phyloP scores from a whole-genome alignment of 2,113 vertebrate genomes.

The Tetrao urogallus region DNA sequence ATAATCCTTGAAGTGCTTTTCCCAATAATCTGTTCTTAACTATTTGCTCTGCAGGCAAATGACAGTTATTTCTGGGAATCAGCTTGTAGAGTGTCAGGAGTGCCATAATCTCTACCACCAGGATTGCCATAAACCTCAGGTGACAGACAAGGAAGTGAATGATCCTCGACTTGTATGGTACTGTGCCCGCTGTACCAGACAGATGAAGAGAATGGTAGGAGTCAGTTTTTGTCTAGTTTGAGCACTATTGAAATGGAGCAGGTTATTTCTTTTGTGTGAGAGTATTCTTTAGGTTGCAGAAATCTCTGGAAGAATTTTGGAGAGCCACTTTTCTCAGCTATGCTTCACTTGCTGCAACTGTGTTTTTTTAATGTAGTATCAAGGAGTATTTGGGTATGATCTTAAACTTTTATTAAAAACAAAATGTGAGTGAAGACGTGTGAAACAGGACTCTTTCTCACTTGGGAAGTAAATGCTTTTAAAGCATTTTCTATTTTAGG shows the following conservation, averaged over 20 bases:
- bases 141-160: slow-evolving; percentile 98
- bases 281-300: not conserved
- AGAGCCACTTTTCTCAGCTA: not conserved
- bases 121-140: slow-evolving; percentile 98
- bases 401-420: not conserved
- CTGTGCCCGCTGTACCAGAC: slow-evolving; percentile 95
- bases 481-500: not conserved
- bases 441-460: not conserved
- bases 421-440: not conserved
- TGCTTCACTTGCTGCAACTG: not conserved
- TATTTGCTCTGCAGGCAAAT: slow-evolving; percentile 88
- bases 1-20: slow-evolving; percentile 45
- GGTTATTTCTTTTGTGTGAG: not conserved
- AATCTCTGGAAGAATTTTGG: not conserved
- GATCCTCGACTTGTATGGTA: slow-evolving; percentile 98
- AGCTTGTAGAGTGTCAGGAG: slow-evolving; percentile 97
- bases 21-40: slow-evolving; percentile 62
- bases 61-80: slow-evolving; percentile 96
- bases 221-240: not conserved
- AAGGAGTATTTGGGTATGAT: not conserved
- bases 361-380: not conserved
- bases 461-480: not conserved
- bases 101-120: slow-evolving; percentile 99
- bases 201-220: slow-evolving; percentile 98
- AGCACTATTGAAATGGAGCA: not conserved